These are phyloP conservation scores for Epizoanthus ramosus DNA, from an alignment of 92 coral and sea anemone genomes.

Conservation along the genomic window DNA sequence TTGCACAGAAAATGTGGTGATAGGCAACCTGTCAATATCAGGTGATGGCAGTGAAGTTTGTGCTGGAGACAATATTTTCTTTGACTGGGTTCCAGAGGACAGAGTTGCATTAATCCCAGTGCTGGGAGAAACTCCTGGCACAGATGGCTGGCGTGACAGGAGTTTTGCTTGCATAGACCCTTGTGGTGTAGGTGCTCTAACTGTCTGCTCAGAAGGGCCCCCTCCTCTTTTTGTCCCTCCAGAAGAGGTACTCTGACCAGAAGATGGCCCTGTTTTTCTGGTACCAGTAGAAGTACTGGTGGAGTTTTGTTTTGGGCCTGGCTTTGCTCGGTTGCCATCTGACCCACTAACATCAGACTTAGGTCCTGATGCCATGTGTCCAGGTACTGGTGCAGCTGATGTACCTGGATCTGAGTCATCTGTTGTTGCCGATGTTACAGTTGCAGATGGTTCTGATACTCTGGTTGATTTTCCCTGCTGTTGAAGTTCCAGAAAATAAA, in stretches of 20 bases:
- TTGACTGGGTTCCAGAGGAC: background rate
- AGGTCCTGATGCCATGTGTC: background rate
- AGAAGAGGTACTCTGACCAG: background rate
- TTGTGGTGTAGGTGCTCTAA: background rate
- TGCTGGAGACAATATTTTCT: no score
- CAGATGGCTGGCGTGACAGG: background rate
- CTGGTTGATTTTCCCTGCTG: background rate
- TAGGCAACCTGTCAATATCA: no score
- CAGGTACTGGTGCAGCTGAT: background rate
- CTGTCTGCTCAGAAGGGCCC: background rate
- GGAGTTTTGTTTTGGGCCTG: background rate
- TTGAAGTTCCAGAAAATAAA: background rate
- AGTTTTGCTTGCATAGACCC: background rate
- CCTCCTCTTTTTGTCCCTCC: slow-evolving; percentile 12
- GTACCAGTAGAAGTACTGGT: background rate
- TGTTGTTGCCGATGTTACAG: background rate
- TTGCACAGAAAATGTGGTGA: background rate
- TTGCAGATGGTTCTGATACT: background rate
- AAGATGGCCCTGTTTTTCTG: no score
- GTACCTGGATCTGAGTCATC: background rate
- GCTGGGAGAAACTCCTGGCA: background rate
- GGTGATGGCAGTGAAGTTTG: no score
- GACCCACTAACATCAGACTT: background rate
- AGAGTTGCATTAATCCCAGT: background rate
- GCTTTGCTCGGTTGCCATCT: background rate